Evolutionary conservation across 2,113 vertebrate species (phyloP).

Genomic region (Motacilla tschutschensis): DNA sequence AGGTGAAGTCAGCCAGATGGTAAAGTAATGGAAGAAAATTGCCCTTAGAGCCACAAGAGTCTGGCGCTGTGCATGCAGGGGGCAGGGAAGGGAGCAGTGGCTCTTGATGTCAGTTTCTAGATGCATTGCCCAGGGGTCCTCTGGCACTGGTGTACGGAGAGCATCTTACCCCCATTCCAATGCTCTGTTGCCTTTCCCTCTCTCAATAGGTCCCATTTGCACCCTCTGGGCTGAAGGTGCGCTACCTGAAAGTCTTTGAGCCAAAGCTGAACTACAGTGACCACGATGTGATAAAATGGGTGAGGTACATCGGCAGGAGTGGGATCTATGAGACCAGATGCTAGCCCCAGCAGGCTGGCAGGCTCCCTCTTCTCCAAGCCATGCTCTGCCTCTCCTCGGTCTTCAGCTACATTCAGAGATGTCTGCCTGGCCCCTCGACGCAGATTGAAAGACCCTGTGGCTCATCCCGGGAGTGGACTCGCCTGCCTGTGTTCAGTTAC

Average conservation of each 20-base stretch:
- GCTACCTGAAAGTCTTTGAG: slow-evolving; percentile 98
- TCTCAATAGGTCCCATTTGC: slow-evolving; percentile 90
- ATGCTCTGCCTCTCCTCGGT: slow-evolving; percentile 48
- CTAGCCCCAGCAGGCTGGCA: slow-evolving; percentile 69
- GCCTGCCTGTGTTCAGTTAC: slow-evolving; percentile 6
- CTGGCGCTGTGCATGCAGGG: not conserved
- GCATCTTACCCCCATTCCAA: not conserved
- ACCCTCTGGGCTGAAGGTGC: slow-evolving; percentile 97
- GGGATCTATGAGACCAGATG: slow-evolving; percentile 99
- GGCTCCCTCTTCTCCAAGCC: slow-evolving; percentile 51
- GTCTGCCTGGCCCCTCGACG: slow-evolving; percentile 45
- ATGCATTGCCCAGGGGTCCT: accelerated
- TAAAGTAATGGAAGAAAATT: not conserved
- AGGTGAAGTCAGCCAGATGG: not conserved
- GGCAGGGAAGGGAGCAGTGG: not conserved
- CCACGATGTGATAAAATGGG: slow-evolving; percentile 99
- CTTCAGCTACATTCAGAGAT: slow-evolving; percentile 52
- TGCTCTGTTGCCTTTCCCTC: not conserved
- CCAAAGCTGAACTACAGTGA: slow-evolving; percentile 99
- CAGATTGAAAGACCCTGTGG: slow-evolving; percentile 38
- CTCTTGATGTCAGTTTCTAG: not conserved
- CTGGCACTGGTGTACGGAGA: accelerated
- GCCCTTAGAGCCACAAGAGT: not conserved
- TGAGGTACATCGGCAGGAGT: slow-evolving; percentile 97
- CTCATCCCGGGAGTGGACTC: slow-evolving; percentile 29